Evolutionary conservation across 2,113 vertebrate species (phyloP).

Genomic region (Salvelinus fontinalis): DNA sequence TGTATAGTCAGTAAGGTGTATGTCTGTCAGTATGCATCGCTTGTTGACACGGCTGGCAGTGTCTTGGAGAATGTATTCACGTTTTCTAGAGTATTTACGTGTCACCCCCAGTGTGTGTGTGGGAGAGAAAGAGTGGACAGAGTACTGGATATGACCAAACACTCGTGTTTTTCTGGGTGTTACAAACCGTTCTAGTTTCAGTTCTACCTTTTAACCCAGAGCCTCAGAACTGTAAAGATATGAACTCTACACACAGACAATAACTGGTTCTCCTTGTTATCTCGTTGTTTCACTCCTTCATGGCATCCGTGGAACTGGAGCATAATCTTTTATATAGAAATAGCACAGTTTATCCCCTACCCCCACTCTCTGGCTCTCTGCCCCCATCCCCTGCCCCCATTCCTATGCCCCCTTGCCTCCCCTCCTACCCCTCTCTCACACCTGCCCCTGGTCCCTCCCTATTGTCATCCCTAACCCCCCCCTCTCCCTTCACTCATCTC

Average conservation of each 20-base stretch:
- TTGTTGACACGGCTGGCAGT: too few species aligned
- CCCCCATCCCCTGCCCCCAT: background rate
- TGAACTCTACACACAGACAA: conserved; percentile 45
- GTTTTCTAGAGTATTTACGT: too few species aligned
- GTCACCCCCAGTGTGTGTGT: too few species aligned
- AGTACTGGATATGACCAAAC: conserved; percentile 11
- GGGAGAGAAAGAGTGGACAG: too few species aligned
- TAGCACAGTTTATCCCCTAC: conserved; percentile 62
- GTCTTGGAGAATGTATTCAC: too few species aligned
- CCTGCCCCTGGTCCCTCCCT: conserved; percentile 56
- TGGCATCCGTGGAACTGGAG: conserved; percentile 53
- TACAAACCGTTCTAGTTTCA: conserved; percentile 36
- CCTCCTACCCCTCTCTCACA: conserved; percentile 59
- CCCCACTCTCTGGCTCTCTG: conserved; percentile 23
- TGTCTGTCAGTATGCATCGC: too few species aligned
- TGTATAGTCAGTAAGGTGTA: too few species aligned
- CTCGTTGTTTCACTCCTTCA: conserved; percentile 6
- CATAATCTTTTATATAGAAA: conserved; percentile 58
- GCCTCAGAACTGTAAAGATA: conserved; percentile 41
- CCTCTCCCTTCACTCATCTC: conserved; percentile 1
- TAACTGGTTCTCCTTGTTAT: conserved; percentile 63
- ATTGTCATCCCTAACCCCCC: conserved; percentile 42
- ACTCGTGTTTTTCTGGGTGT: conserved; percentile 32
- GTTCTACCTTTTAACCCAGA: conserved; percentile 48
- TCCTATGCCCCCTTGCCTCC: conserved; percentile 60